These are phyloP conservation scores for Latrodectus elegans DNA, from an alignment of 2,888 invertebrate genomes.

Conservation along the genomic window DNA sequence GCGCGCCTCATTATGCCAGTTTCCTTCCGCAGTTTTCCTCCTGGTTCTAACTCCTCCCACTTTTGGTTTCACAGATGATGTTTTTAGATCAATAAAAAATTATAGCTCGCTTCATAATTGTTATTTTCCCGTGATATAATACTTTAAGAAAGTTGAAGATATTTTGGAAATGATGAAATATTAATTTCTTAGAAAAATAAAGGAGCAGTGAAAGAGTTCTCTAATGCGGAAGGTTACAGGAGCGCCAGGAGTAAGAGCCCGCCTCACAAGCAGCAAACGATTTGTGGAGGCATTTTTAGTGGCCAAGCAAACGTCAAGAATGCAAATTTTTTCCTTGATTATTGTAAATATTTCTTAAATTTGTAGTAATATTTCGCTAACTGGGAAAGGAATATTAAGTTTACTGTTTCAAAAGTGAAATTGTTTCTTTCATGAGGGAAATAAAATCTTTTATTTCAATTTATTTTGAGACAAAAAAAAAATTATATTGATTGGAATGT, in stretches of 20 bases:
- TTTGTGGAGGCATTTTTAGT: constrained; percentile 67
- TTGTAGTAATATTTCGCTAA: too few species aligned
- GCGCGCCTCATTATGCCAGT: constrained; percentile 70
- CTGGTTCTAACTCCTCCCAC: constrained; percentile 37
- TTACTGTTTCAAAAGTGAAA: too few species aligned
- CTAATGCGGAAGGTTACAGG: constrained; percentile 46
- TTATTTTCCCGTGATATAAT: neutral
- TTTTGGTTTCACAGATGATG: constrained; percentile 29
- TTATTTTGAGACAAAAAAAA: neutral
- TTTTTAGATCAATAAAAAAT: constrained; percentile 4
- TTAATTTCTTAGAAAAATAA: neutral
- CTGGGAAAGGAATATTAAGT: too few species aligned
- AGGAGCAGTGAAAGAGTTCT: constrained; percentile 1
- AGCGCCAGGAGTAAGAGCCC: constrained; percentile 39
- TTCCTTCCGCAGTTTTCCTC: constrained; percentile 43
- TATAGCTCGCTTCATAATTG: neutral
- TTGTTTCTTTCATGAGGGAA: too few species aligned
- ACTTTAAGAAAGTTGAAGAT: too few species aligned
- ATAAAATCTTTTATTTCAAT: too few species aligned
- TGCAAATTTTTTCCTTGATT: constrained; percentile 52
- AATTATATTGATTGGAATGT: constrained; percentile 58
- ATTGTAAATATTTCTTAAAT: neutral
- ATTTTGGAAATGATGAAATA: neutral
- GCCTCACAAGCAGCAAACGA: constrained; percentile 61
- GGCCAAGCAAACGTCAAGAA: constrained; percentile 62